Evolutionary conservation across 2,113 vertebrate genomes (phyloP), one percentile per base, ranked within the genome.

Genomic region (Sterrhoptilus dennistouni): DNA sequence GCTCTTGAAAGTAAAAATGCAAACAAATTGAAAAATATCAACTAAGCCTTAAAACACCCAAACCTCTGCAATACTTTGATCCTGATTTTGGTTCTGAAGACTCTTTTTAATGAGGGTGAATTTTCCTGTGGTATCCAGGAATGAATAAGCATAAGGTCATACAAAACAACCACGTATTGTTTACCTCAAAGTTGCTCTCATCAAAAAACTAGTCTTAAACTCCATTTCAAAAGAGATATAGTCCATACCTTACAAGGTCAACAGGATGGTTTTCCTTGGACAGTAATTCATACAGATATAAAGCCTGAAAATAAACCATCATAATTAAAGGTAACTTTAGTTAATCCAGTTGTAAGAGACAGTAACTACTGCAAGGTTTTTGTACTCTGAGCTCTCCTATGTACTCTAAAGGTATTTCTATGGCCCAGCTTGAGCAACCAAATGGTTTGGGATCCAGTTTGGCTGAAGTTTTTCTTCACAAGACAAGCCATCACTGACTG

Each of bases 241-340:
- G 50, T 68, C 44, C 97, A 82, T 98, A 98, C 98, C 98, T 98
- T 88, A 98, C 89, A 36, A 98, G 96, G 25, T 98, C 97, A 85
- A 70, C 81, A 0, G 91, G 70, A 53, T 71, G 31, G 47, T 66
- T 93, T 25, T 87, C 90, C 94, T 95, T 92, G 35, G 97, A 97
- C 80, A 98, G 86, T 36, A 97, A 86, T 25, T 98, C 97, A 59
- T 97, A 98, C 36, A 98, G 97, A 95, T 98, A 98, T 72, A 98
- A 96, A 90, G 98, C 98, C 98, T 98, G 95, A 47, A 97, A 95
- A 40, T 21, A 92, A 98, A 83, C 49, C 33, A 95, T 5, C 49
- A 71, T 14, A 88, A 50, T 11, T 87, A n/a, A 76, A 53, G 21
- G 25, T 29, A 74, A 66, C 2, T n/a, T 54, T 29, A 38, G 27